Evolutionary conservation across 2,888 invertebrate genomes (phyloP), one percentile per base, ranked within the genome.

Genomic region (Conchocele bisecta): DNA sequence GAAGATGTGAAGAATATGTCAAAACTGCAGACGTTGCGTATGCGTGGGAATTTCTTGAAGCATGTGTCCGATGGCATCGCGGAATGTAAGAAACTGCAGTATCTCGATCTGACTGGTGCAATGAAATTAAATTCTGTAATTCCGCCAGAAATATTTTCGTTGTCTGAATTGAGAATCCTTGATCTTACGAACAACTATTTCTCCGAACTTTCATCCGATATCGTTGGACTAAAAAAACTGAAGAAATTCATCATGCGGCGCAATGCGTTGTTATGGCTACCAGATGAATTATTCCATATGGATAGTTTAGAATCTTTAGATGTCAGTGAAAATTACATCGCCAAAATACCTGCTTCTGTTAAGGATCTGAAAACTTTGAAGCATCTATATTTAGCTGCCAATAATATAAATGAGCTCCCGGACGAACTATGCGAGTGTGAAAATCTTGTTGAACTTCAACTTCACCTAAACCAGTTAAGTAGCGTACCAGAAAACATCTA

Each of bases 121-220:
- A 81, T 87, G 73, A 83, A 83, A 35, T 69, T 83, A 17, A 81
- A 83, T 56, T 83, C 86, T 9, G 66, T 71, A 31, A 83, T 87
- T 51, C 87, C 87, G 15, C 70, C 80, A 9, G 83, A 86, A 42
- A 74, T 88, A 15, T 83, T 87, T 50, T 66, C 71, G 17, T 63
- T 88, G 22, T 80, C 82, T 26, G 85, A 85, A 56, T 66, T 87
- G 7, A 67, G 75, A 70, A 72, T 73, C 20, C 70, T 88, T 42
- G 84, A 86, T 60, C 75, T 88, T 33, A 87, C 84, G 50, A 86
- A 84, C 48, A 88, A 88, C 60, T 87, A 82, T 58, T 87, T 88
- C 66, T 85, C 86, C 0, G 86, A 87, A 58, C 82, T 88, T 33
- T 85, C 86, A 0, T 51, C 82, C 11, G 82, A 83, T 26, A 81